A percentile compares a stretch with the other conserved stretches of the same genome.
Evolutionary conservation across 2,888 invertebrate genomes (phyloP).

Genomic region (Zhuqinia jingwanae): DNA sequence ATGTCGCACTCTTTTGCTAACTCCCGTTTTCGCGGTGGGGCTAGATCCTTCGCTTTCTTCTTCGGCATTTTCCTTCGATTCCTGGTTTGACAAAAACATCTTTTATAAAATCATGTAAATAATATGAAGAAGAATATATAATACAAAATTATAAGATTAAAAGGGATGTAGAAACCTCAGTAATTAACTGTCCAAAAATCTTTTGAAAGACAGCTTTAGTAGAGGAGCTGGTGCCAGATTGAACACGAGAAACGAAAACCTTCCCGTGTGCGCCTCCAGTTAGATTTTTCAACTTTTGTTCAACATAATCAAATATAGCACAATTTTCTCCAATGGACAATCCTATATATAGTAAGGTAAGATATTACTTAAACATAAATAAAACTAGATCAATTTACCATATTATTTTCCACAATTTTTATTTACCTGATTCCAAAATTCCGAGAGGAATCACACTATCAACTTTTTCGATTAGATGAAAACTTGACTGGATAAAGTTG

Average conservation of each 20-base stretch:
- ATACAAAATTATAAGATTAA: too few species aligned
- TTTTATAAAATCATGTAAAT: too few species aligned
- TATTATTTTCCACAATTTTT: background rate
- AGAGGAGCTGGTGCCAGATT: conserved; percentile 50
- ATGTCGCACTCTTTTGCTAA: conserved; percentile 16
- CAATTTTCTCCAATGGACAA: conserved; percentile 70
- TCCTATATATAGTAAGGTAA: conserved; percentile 29
- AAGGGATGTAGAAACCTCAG: conserved; percentile 16
- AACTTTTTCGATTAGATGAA: conserved; percentile 40
- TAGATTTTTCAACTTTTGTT: conserved; percentile 10
- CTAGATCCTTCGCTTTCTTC: conserved; percentile 5
- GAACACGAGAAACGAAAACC: conserved; percentile 35
- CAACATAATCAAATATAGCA: conserved; percentile 66
- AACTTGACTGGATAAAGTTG: conserved; percentile 42
- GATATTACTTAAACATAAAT: background rate
- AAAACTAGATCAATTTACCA: background rate
- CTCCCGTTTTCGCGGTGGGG: background rate
- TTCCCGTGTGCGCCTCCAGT: background rate
- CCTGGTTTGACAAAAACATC: too few species aligned
- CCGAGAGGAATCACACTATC: conserved; percentile 47
- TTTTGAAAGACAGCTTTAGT: conserved; percentile 64
- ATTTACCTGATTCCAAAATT: conserved; percentile 59
- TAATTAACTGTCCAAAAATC: conserved; percentile 49
- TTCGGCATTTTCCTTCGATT: background rate
- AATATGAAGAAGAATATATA: too few species aligned